Conservation (phyloP, 2,797 vertebrate species). For the Triplophysa bombifrons region DNA sequence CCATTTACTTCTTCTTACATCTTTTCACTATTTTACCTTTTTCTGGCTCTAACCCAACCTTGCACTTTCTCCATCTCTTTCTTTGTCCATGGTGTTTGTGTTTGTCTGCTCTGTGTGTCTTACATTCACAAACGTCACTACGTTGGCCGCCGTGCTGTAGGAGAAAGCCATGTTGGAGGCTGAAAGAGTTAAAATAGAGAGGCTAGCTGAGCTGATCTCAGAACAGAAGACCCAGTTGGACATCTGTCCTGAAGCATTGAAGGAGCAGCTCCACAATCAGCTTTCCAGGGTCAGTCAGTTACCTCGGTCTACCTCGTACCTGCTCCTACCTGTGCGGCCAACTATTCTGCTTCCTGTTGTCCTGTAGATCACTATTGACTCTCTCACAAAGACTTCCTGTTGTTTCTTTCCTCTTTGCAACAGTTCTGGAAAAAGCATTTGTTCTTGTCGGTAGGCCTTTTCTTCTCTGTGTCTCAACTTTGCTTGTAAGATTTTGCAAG, state of each 20-base stretch:
- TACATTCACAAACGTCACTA: slow-evolving; percentile 2
- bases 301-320: slow-evolving; percentile 17
- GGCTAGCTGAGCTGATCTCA: slow-evolving; percentile 84
- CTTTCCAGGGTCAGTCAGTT: slow-evolving; percentile 80
- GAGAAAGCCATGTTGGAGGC: slow-evolving; percentile 86
- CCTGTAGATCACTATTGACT: not conserved
- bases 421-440: slow-evolving; percentile 30
- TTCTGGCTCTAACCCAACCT: slow-evolving; percentile 50
- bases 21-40: slow-evolving; percentile 26
- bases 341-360: slow-evolving; percentile 14
- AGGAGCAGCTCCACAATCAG: slow-evolving; percentile 86
- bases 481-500: not conserved
- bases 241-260: slow-evolving; percentile 88
- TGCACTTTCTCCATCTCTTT: slow-evolving; percentile 44
- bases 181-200: slow-evolving; percentile 86
- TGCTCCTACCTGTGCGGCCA: slow-evolving; percentile 13
- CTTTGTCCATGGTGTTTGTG: slow-evolving; percentile 31
- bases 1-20: not conserved
- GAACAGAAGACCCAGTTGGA: slow-evolving; percentile 88
- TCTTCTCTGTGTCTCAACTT: slow-evolving; percentile 22
- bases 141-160: slow-evolving; percentile 65
- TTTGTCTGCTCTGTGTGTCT: slow-evolving; percentile 27
- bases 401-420: slow-evolving; percentile 15
- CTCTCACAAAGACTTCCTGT: slow-evolving; percentile 29
- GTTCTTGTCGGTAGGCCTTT: slow-evolving; percentile 29